phyloP scores from a whole-genome alignment of 2,113 vertebrate species.

The Tiliqua scincoides region DNA sequence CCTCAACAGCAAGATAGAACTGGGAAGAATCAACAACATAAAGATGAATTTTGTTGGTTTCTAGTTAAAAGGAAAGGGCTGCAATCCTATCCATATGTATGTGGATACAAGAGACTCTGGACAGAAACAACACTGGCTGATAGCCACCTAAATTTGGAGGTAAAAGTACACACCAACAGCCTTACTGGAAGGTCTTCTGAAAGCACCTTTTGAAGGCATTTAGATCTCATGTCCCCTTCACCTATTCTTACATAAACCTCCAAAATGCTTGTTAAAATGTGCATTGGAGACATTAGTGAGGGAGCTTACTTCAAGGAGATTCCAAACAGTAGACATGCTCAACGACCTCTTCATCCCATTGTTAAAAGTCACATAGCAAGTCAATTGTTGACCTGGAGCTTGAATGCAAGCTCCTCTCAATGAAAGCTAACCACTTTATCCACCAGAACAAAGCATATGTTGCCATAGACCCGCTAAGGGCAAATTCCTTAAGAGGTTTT shows the following conservation, averaged over 20 bases:
- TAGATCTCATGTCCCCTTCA: too few species aligned
- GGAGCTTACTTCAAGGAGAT: background rate
- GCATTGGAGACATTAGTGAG: background rate
- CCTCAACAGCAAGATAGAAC: background rate
- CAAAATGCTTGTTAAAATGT: background rate
- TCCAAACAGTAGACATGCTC: background rate
- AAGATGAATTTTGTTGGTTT: background rate
- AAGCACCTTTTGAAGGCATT: background rate
- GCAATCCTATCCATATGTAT: too few species aligned
- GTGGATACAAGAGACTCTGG: background rate
- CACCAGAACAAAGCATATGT: background rate
- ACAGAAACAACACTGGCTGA: background rate
- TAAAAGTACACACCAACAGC: background rate
- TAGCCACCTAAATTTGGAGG: background rate
- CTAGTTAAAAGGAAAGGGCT: background rate
- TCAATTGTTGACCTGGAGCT: background rate
- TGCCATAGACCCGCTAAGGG: background rate
- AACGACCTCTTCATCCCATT: background rate
- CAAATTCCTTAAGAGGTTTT: background rate
- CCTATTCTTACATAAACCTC: background rate
- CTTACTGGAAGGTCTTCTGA: background rate
- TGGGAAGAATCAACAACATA: background rate
- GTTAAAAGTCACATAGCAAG: background rate
- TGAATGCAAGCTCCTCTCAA: background rate
- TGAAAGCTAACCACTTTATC: background rate